Evolutionary conservation across 2,113 vertebrate genomes (phyloP).

Genomic region (Gadus chalcogrammus): DNA sequence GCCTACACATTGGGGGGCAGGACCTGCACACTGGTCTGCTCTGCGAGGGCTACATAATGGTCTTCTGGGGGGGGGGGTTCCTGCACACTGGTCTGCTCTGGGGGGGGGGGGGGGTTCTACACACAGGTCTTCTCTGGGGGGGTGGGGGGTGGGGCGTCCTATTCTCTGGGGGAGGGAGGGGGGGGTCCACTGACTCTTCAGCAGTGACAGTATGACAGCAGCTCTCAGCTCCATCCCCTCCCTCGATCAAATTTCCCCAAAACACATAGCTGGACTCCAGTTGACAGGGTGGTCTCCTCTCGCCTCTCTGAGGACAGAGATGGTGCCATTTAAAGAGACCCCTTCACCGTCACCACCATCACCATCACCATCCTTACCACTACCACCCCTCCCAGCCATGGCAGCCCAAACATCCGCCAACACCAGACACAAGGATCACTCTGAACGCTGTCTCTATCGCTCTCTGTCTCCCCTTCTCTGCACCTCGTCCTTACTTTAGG

Average conservation of each 20-base stretch:
- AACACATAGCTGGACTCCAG: slow-evolving; percentile 42
- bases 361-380: not conserved
- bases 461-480: not conserved
- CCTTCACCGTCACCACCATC: not conserved
- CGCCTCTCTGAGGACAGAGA: slow-evolving; percentile 32
- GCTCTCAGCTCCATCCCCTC: slow-evolving; percentile 10
- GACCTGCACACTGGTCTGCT: no score
- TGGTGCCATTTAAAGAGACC: slow-evolving; percentile 38
- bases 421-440: slow-evolving; percentile 38
- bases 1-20: no score
- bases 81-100: no score
- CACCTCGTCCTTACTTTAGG: not conserved
- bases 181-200: slow-evolving; percentile 34
- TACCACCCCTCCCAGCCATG: slow-evolving; percentile 26
- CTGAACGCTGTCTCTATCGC: slow-evolving; percentile 1
- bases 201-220: slow-evolving; percentile 51
- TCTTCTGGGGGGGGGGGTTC: no score
- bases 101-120: no score
- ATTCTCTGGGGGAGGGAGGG: slow-evolving; percentile 1
- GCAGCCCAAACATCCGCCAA: slow-evolving; percentile 58
- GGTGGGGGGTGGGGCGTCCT: slow-evolving; percentile 17
- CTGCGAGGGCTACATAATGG: no score
- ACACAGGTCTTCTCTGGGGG: no score
- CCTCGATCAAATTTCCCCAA: slow-evolving; percentile 30
- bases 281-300: slow-evolving; percentile 41